Percentiles rank a stretch among this genome's conserved stretches.
phyloP scores from a whole-genome alignment of 2,888 invertebrate species.

The Epinotia brunnichana region DNA sequence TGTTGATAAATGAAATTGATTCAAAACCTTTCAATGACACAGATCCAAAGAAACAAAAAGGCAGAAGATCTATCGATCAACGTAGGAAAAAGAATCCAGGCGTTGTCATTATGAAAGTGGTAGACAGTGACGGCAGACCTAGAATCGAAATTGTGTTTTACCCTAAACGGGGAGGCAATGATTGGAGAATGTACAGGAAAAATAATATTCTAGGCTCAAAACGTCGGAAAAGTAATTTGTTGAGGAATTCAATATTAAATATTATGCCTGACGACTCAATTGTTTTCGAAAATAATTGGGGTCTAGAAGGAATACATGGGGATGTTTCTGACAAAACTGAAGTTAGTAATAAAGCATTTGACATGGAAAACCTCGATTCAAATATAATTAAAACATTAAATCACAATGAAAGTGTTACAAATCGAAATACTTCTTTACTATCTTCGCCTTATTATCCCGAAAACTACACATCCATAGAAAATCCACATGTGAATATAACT shows the following conservation, averaged over 20 bases:
- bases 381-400: background rate
- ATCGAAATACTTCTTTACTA: background rate
- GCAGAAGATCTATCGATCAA: conserved; percentile 55
- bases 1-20: background rate
- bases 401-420: background rate
- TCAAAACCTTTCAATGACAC: background rate
- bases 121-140: conserved; percentile 53
- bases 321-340: background rate
- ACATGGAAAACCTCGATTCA: background rate
- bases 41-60: conserved; percentile 48
- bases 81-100: conserved; percentile 20
- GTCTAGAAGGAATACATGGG: background rate
- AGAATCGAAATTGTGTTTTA: conserved; percentile 62
- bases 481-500: background rate
- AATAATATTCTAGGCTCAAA: background rate
- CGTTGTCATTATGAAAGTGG: conserved; percentile 58
- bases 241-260: conserved; percentile 50
- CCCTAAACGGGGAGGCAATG: conserved; percentile 39
- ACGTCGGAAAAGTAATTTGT: conserved; percentile 30
- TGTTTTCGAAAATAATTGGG: conserved; percentile 41
- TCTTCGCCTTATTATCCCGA: background rate
- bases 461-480: background rate
- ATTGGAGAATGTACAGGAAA: conserved; percentile 3
- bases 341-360: background rate
- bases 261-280: conserved; percentile 55